A percentile compares a stretch with the other conserved stretches of the same genome.
Evolutionary conservation across 2,888 invertebrate species (phyloP).

Genomic region (Deladenus siricidicola): DNA sequence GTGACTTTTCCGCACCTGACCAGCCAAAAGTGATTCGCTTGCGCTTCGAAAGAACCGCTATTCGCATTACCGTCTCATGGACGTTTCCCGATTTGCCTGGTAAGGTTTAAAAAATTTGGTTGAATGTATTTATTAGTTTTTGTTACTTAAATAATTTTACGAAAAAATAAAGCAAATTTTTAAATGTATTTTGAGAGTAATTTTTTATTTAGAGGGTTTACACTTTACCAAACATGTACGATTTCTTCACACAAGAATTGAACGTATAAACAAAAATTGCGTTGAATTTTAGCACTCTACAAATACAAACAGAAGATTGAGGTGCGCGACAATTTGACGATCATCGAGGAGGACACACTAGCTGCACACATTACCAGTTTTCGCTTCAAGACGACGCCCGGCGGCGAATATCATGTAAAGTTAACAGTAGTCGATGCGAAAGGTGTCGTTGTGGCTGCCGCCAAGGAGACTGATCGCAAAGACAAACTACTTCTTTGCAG

Average conservation of each 20-base stretch:
- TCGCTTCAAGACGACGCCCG: background rate
- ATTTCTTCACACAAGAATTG: no score
- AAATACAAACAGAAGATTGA: constrained; percentile 5
- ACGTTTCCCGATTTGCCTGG: constrained; percentile 3
- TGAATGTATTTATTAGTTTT: background rate
- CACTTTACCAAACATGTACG: no score
- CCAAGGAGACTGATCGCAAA: no score
- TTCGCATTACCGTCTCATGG: background rate
- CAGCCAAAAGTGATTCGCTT: background rate
- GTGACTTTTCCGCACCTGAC: constrained; percentile 3
- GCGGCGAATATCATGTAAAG: background rate
- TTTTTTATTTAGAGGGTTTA: no score
- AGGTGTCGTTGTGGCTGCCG: background rate
- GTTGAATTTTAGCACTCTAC: background rate
- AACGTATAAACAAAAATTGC: no score
- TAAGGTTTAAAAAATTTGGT: background rate
- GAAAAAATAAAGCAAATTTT: no score
- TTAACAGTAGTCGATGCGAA: background rate
- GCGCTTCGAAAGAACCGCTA: constrained; percentile 1
- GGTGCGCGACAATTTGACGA: constrained; percentile 2
- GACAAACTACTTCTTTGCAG: no score
- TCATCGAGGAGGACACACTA: background rate
- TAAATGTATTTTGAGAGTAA: no score
- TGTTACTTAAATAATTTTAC: no score
- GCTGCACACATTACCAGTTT: constrained; percentile 6